Conservation (phyloP, 2,888 invertebrate genomes). For the Salticus scenicus region DNA sequence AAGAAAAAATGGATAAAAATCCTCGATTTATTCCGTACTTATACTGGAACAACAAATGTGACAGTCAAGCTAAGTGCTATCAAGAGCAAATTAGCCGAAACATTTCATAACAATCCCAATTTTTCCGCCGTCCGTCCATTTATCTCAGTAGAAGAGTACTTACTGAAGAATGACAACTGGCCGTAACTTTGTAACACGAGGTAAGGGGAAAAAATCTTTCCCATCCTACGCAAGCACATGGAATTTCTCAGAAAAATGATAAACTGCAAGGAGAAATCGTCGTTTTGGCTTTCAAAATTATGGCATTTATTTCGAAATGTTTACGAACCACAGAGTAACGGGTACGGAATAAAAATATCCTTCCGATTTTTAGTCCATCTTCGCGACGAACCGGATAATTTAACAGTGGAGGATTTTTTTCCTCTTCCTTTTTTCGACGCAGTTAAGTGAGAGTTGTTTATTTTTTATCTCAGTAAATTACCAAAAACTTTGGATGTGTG, state of each 20-base stretch:
- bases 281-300: not conserved
- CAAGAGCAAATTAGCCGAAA: slow-evolving; percentile 1
- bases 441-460: too few species aligned
- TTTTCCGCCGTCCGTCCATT: not conserved
- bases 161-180: not conserved
- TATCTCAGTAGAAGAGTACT: not conserved
- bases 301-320: not conserved
- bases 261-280: not conserved
- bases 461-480: too few species aligned
- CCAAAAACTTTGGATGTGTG: too few species aligned
- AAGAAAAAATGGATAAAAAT: too few species aligned
- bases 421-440: too few species aligned
- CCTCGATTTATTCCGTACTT: not conserved
- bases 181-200: not conserved
- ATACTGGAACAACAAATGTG: not conserved
- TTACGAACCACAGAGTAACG: not conserved
- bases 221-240: not conserved
- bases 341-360: not conserved
- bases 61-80: not conserved
- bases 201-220: not conserved
- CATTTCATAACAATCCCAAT: not conserved
- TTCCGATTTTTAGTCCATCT: not conserved
- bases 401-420: too few species aligned
- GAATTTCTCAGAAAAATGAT: slow-evolving; percentile 20
- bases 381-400: too few species aligned